Conservation (phyloP, 2,797 vertebrate genomes). For the Hozukius guyotensis region DNA sequence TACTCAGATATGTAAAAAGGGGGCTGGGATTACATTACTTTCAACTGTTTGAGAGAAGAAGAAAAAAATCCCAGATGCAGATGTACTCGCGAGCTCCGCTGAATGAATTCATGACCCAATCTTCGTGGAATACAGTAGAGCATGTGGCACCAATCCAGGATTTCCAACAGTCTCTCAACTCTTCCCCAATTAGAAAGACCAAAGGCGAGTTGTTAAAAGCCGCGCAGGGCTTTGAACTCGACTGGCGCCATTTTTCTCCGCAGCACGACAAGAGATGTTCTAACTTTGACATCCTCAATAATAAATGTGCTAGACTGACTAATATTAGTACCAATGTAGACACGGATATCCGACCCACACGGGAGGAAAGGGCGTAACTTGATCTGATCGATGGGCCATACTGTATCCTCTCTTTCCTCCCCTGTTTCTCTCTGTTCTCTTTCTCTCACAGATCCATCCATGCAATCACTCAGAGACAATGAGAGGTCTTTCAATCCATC, state of each 20-base stretch:
- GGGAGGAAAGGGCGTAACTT: slow-evolving; percentile 40
- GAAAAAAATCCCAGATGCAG: slow-evolving; percentile 56
- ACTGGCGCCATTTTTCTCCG: slow-evolving; percentile 20
- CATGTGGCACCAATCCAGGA: slow-evolving; percentile 39
- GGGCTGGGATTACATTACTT: slow-evolving; percentile 62
- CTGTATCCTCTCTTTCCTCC: slow-evolving; percentile 18
- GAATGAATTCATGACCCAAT: slow-evolving; percentile 65
- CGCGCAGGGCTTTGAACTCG: slow-evolving; percentile 47
- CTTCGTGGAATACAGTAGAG: slow-evolving; percentile 57
- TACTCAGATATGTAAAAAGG: slow-evolving; percentile 54
- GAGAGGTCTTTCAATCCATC: slow-evolving; percentile 24
- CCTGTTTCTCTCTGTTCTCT: not conserved
- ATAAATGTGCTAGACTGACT: slow-evolving; percentile 37
- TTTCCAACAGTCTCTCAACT: slow-evolving; percentile 43
- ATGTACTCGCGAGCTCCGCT: slow-evolving; percentile 45
- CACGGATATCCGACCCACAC: slow-evolving; percentile 35
- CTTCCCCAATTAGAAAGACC: slow-evolving; percentile 56
- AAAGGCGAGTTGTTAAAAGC: slow-evolving; percentile 55
- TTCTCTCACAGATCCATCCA: slow-evolving; percentile 37
- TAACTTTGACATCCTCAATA: slow-evolving; percentile 30
- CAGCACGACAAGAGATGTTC: not conserved
- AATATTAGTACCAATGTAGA: slow-evolving; percentile 47
- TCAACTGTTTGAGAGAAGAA: slow-evolving; percentile 34
- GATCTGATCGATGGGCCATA: slow-evolving; percentile 47
- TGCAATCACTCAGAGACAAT: slow-evolving; percentile 33